phyloP scores from a whole-genome alignment of 2,113 vertebrate genomes.

The Charadrius vociferus region DNA sequence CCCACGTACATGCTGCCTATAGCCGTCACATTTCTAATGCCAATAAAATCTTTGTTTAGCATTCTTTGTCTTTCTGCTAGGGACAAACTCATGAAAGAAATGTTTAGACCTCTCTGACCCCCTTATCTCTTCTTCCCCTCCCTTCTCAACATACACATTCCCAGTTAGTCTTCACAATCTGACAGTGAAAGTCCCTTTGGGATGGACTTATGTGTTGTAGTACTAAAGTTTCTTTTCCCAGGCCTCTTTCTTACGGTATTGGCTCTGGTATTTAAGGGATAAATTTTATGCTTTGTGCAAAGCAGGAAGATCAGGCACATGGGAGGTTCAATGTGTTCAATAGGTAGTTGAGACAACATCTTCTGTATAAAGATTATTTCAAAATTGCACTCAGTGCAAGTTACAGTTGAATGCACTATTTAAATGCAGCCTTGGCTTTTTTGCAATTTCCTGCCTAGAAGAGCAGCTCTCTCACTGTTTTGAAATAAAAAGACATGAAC shows the following conservation, averaged over 20 bases:
- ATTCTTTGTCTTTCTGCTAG: not conserved
- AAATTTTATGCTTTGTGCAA: not conserved
- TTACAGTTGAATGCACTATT: constrained; percentile 6
- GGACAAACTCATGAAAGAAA: not conserved
- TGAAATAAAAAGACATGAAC: constrained; percentile 37
- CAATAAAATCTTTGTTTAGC: not conserved
- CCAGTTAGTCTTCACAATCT: not conserved
- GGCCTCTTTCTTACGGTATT: not conserved
- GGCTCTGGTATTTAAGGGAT: not conserved
- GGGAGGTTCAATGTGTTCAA: not conserved
- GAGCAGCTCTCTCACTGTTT: constrained; percentile 7
- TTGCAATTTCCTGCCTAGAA: constrained; percentile 54
- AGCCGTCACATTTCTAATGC: not conserved
- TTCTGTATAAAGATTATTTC: constrained; percentile 43
- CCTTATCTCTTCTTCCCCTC: not conserved
- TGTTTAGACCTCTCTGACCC: not conserved
- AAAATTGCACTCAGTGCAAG: not conserved
- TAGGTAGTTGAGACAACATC: constrained; percentile 32
- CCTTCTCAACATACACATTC: not conserved
- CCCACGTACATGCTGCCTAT: not conserved
- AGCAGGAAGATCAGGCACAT: not conserved
- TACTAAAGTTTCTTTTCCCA: not conserved
- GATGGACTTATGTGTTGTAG: not conserved
- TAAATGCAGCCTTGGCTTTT: constrained; percentile 25
- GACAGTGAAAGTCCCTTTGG: not conserved